Percentiles rank a stretch among this genome's conserved stretches.
Evolutionary conservation across 1,140 invertebrate species (phyloP).

Genomic region (Zaprionus kolodkinae): DNA sequence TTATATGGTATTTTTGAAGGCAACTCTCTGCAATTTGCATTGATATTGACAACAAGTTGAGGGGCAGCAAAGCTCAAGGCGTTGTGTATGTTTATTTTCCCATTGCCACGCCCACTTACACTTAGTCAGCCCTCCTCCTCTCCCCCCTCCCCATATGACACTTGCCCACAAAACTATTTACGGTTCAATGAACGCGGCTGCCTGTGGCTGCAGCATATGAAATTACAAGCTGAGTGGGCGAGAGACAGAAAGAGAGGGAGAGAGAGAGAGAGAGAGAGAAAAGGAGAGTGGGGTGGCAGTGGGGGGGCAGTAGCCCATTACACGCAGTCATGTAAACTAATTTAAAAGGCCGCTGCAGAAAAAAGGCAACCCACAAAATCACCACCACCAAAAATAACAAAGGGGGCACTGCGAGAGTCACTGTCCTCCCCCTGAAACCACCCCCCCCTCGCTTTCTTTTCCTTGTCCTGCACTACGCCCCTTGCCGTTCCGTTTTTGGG

Average conservation of each 20-base stretch:
- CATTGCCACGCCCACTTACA: not conserved
- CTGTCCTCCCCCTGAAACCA: not conserved
- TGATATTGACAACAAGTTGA: not conserved
- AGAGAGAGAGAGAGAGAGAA: not conserved
- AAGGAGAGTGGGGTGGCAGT: too few relatives aligned
- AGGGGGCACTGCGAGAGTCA: constrained; percentile 25
- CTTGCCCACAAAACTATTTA: constrained; percentile 63
- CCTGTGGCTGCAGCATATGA: constrained; percentile 75
- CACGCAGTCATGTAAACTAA: constrained; percentile 82
- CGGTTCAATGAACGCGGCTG: constrained; percentile 62
- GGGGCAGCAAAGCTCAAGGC: not conserved
- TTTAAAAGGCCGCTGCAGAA: constrained; percentile 69
- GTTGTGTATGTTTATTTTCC: constrained; percentile 2
- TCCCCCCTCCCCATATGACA: not conserved
- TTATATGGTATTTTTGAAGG: too few relatives aligned
- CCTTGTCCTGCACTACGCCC: not conserved
- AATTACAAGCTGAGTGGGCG: constrained; percentile 41
- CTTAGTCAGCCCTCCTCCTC: not conserved
- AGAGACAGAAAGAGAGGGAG: constrained; percentile 7
- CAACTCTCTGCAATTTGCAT: not conserved
- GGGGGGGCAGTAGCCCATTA: constrained; percentile 64
- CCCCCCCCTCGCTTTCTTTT: too few relatives aligned
- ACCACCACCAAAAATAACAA: constrained; percentile 76
- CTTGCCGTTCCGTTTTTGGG: not conserved
- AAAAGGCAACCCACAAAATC: constrained; percentile 67